A percentile compares a stretch with the other conserved stretches of the same genome.
Evolutionary conservation across 2,888 invertebrate species (phyloP).

Genomic region (Criorhina ranunculi): DNA sequence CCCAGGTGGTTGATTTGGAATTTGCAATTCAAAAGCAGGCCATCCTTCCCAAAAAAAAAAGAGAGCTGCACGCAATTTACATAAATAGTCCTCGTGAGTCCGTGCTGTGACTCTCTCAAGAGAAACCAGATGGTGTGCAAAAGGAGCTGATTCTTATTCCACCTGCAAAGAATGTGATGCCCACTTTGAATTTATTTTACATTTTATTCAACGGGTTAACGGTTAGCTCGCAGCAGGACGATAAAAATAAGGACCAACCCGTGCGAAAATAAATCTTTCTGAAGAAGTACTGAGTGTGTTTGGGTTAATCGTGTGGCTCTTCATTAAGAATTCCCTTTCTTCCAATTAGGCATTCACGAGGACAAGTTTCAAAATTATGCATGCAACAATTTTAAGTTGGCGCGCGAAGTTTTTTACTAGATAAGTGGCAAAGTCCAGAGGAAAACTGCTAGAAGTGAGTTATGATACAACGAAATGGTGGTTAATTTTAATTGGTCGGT

Average conservation of each 20-base stretch:
- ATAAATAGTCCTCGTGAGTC: constrained; percentile 49
- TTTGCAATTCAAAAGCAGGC: constrained; percentile 67
- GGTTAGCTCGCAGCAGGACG: constrained; percentile 39
- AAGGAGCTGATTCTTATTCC: constrained; percentile 40
- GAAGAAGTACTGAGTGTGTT: constrained; percentile 12
- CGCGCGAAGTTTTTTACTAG: no score
- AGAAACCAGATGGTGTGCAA: constrained; percentile 50
- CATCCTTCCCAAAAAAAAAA: constrained; percentile 23
- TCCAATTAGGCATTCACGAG: constrained; percentile 58
- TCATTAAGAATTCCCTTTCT: constrained; percentile 55
- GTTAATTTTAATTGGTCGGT: no score
- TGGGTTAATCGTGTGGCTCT: constrained; percentile 30
- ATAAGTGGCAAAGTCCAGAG: no score
- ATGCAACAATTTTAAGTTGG: no score
- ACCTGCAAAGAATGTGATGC: constrained; percentile 37
- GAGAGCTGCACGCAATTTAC: constrained; percentile 40
- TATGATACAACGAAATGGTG: no score
- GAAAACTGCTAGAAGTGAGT: no score
- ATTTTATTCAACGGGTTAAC: constrained; percentile 67
- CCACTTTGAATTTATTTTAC: constrained; percentile 68
- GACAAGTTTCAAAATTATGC: constrained; percentile 32
- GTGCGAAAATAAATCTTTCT: constrained; percentile 61
- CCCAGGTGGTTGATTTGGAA: constrained; percentile 50
- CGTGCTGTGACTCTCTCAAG: background rate
- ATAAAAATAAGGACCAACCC: constrained; percentile 54